Conservation (phyloP, 2,797 vertebrate genomes). For the Crocodylus rhombifer region DNA sequence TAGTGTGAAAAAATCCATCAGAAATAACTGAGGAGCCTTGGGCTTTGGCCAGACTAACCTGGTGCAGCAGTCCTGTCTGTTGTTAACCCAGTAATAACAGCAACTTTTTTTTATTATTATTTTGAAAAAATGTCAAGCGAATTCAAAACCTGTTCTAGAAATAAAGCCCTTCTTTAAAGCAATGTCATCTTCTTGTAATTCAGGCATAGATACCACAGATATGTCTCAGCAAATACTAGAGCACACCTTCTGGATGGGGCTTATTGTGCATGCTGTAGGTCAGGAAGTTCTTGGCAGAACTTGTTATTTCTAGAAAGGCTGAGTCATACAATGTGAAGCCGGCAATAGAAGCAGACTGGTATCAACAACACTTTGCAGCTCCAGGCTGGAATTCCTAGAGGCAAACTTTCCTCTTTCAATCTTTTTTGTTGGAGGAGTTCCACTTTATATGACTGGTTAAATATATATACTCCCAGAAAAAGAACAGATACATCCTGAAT, state of each 20-base stretch:
- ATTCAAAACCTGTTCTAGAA: neutral
- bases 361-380: no score
- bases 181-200: neutral
- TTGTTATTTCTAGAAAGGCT: no score
- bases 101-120: neutral
- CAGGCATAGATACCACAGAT: neutral
- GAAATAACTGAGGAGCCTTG: neutral
- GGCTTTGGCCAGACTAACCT: neutral
- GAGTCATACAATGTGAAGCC: no score
- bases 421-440: no score
- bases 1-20: slow-evolving; percentile 3
- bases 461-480: neutral
- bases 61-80: neutral
- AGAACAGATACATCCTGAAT: neutral
- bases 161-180: neutral
- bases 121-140: neutral
- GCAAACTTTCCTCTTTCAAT: no score
- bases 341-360: no score
- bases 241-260: no score
- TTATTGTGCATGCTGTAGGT: no score
- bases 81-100: neutral
- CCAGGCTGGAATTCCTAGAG: no score
- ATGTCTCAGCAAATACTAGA: no score
- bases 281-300: no score
- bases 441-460: no score